These are phyloP conservation scores for Gobio occitaniae DNA, from an alignment of 2,797 vertebrate species.

Conservation along the genomic window DNA sequence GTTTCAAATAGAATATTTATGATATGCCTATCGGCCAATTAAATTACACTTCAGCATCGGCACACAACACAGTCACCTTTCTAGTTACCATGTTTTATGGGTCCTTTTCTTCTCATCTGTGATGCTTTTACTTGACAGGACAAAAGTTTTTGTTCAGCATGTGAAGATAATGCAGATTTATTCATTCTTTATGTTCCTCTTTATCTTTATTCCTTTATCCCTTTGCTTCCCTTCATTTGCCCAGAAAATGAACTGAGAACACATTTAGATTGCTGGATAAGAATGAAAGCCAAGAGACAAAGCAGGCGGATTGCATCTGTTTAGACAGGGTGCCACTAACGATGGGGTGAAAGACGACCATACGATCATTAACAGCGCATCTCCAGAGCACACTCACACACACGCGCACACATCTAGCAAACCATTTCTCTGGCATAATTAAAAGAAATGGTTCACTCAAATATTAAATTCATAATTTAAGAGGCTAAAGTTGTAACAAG, in stretches of 20 bases:
- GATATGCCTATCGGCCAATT: conserved; percentile 6
- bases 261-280: conserved; percentile 49
- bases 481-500: not conserved
- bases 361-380: conserved; percentile 22
- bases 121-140: conserved; percentile 35
- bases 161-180: conserved; percentile 32
- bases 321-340: conserved; percentile 38
- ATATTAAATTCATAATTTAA: not conserved
- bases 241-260: conserved; percentile 45
- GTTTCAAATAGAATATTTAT: conserved; percentile 9
- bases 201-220: conserved; percentile 43
- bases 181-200: conserved; percentile 32
- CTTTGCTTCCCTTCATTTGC: conserved; percentile 35
- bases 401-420: not conserved
- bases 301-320: conserved; percentile 22
- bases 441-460: conserved; percentile 1
- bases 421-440: not conserved
- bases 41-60: conserved; percentile 5
- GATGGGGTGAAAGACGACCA: conserved; percentile 28
- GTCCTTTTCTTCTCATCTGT: conserved; percentile 36
- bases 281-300: conserved; percentile 43
- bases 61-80: conserved; percentile 22
- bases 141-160: conserved; percentile 39
- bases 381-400: not conserved
- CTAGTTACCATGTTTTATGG: conserved; percentile 39